phyloP scores from a whole-genome alignment of 2,888 invertebrate species.

The Neoscelio sp. region DNA sequence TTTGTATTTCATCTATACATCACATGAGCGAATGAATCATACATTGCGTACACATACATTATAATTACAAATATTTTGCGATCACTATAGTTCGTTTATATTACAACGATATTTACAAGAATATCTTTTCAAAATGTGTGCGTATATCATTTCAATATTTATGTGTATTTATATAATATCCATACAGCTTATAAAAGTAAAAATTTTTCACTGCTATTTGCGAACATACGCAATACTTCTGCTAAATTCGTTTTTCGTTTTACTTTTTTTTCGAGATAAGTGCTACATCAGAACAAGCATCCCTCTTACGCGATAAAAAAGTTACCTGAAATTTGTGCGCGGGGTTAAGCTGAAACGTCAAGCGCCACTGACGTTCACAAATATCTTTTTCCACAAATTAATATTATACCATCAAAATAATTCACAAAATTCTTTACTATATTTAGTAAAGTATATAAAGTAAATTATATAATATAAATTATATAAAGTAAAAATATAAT shows the following conservation, averaged over 20 bases:
- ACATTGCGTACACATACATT: conserved; percentile 63
- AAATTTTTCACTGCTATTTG: conserved; percentile 53
- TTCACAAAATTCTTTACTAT: too few species aligned
- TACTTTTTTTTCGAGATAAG: conserved; percentile 9
- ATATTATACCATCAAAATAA: too few species aligned
- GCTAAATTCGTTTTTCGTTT: not conserved
- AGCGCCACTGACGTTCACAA: too few species aligned
- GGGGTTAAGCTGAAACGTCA: too few species aligned
- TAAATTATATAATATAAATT: too few species aligned
- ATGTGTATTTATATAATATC: conserved; percentile 35
- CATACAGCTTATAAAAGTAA: conserved; percentile 69
- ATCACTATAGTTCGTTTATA: conserved; percentile 66
- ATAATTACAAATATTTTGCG: conserved; percentile 65
- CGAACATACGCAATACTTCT: conserved; percentile 35
- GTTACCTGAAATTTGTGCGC: too few species aligned
- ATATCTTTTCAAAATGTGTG: conserved; percentile 39
- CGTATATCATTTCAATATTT: conserved; percentile 11
- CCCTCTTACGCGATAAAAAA: conserved; percentile 14
- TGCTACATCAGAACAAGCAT: conserved; percentile 20
- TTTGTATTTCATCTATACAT: conserved; percentile 77
- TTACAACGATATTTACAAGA: conserved; percentile 73
- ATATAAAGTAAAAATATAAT: too few species aligned
- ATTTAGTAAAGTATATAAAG: too few species aligned
- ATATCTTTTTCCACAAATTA: too few species aligned
- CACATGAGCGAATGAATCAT: conserved; percentile 77